phyloP scores from a whole-genome alignment of 2,797 vertebrate genomes.

The Phrynocephalus guinanensis region DNA sequence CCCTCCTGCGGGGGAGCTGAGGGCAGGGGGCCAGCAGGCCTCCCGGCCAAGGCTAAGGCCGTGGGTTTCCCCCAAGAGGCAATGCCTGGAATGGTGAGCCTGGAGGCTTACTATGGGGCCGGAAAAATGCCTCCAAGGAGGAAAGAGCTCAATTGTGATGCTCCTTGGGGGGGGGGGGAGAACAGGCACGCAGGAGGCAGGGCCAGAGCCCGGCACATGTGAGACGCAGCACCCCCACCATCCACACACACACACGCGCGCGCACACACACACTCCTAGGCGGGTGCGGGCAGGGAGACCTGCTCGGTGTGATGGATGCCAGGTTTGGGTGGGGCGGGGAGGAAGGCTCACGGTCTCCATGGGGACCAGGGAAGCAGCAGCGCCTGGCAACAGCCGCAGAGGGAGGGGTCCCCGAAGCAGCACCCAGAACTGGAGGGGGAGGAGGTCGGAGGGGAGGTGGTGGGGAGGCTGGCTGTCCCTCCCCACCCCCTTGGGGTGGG shows the following conservation, averaged over 20 bases:
- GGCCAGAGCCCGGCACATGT: too few relatives aligned
- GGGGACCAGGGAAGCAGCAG: slow-evolving; percentile 17
- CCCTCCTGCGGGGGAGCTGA: not conserved
- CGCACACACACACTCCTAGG: not conserved
- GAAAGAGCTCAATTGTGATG: not conserved
- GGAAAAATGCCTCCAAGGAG: not conserved
- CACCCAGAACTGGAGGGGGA: not conserved
- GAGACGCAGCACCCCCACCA: not conserved
- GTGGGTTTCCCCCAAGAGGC: not conserved
- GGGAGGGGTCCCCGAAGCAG: not conserved
- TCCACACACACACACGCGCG: not conserved
- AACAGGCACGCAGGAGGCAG: not conserved
- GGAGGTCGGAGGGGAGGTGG: too few relatives aligned
- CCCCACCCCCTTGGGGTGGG: too few relatives aligned
- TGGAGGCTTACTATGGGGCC: not conserved
- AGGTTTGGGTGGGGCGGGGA: not conserved
- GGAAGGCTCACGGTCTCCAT: slow-evolving; percentile 19
- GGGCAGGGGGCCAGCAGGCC: too few relatives aligned
- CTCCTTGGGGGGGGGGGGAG: too few relatives aligned
- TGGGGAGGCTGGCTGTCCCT: too few relatives aligned
- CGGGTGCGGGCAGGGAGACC: not conserved
- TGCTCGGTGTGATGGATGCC: slow-evolving; percentile 7
- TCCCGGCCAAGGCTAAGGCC: not conserved
- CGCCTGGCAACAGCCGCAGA: not conserved
- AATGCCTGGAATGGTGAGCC: not conserved